phyloP scores from a whole-genome alignment of 2,888 invertebrate genomes.

The Caenorhabditis sp. region DNA sequence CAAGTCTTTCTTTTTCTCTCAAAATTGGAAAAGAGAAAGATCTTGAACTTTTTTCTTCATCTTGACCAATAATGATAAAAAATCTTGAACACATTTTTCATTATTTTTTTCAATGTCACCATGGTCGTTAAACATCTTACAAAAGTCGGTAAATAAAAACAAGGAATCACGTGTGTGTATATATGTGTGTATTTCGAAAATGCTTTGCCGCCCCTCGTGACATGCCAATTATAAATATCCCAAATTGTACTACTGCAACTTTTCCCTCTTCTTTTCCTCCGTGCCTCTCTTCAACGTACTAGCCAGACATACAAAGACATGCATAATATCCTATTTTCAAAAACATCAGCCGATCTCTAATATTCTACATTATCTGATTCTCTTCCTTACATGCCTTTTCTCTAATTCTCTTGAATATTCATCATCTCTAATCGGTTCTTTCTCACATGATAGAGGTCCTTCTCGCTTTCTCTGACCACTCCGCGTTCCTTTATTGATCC shows the following conservation, averaged over 20 bases:
- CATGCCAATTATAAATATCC: too few relatives aligned
- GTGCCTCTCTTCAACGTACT: too few relatives aligned
- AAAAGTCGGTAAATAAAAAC: too few relatives aligned
- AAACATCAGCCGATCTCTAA: not conserved
- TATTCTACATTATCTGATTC: not conserved
- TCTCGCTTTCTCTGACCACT: conserved; percentile 10
- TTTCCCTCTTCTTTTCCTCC: too few relatives aligned
- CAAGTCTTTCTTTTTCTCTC: too few relatives aligned
- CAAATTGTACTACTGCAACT: too few relatives aligned
- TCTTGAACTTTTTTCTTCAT: too few relatives aligned
- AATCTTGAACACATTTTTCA: not conserved
- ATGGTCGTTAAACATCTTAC: too few relatives aligned
- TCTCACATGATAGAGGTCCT: not conserved
- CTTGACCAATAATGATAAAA: not conserved
- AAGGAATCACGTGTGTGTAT: too few relatives aligned
- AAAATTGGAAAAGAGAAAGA: too few relatives aligned
- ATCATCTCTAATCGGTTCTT: conserved; percentile 14
- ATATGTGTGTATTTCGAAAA: too few relatives aligned
- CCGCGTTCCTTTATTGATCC: conserved; percentile 10
- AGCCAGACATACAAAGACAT: not conserved
- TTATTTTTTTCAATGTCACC: not conserved
- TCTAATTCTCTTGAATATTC: not conserved
- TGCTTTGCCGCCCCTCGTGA: too few relatives aligned
- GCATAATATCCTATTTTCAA: not conserved
- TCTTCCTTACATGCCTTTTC: not conserved